Conservation (phyloP, 1,140 invertebrate species). For the Conopomorpha cramerella region DNA sequence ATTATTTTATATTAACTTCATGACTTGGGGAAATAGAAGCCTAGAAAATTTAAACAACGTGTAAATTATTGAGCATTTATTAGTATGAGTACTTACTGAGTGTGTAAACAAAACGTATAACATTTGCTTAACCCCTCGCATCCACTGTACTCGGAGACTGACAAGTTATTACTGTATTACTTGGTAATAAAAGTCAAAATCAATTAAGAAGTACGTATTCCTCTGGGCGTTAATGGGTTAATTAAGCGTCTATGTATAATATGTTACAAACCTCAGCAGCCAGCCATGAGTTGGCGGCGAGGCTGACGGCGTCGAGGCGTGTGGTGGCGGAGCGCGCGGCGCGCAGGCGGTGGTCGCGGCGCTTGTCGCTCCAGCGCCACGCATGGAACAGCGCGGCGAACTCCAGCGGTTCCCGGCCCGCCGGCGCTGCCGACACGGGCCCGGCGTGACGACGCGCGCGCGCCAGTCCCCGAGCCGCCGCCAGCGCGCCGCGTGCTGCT, state of each 20-base stretch:
- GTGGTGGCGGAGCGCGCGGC: conserved; percentile 66
- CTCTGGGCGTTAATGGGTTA: too few relatives aligned
- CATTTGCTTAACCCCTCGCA: too few relatives aligned
- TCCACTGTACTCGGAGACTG: too few relatives aligned
- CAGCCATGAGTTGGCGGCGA: conserved; percentile 64
- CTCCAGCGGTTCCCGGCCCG: conserved; percentile 83
- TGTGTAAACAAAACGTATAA: too few relatives aligned
- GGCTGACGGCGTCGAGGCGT: conserved; percentile 68
- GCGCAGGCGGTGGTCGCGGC: conserved; percentile 28
- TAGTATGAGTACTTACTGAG: too few relatives aligned
- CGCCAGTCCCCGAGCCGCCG: conserved; percentile 82
- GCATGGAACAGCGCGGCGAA: conserved; percentile 81
- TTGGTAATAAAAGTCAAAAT: too few relatives aligned
- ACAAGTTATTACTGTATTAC: too few relatives aligned
- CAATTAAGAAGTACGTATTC: too few relatives aligned
- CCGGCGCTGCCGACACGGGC: conserved; percentile 78
- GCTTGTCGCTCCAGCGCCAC: conserved; percentile 65
- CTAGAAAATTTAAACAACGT: conserved; percentile 11
- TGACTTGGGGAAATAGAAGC: too few relatives aligned
- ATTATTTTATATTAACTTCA: too few relatives aligned
- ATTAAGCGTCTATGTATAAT: too few relatives aligned
- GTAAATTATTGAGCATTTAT: too few relatives aligned
- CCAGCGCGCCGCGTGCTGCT: conserved; percentile 80
- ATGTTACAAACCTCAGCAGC: conserved; percentile 27
- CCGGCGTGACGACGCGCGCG: conserved; percentile 84